A percentile compares a stretch with the other conserved stretches of the same genome.
phyloP scores from a whole-genome alignment of 2,888 invertebrate genomes.

The Drosophila multiciliata region DNA sequence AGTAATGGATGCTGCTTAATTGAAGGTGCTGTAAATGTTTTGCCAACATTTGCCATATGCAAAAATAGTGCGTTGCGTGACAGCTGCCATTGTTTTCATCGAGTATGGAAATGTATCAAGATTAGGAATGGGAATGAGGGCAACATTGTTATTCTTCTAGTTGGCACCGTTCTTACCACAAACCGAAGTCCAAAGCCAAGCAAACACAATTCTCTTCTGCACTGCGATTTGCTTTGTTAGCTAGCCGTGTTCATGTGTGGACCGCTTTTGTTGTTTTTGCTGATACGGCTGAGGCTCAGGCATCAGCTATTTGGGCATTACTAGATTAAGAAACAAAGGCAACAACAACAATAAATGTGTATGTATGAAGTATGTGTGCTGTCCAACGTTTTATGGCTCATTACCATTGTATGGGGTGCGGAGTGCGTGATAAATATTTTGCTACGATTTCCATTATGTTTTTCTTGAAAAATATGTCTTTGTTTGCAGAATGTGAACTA shows the following conservation, averaged over 20 bases:
- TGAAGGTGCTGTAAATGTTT: conserved; percentile 61
- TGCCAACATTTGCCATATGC: conserved; percentile 74
- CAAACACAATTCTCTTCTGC: conserved; percentile 27
- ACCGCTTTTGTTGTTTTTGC: conserved; percentile 7
- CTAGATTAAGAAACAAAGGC: conserved; percentile 76
- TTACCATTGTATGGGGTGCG: conserved; percentile 78
- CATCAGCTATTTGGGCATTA: conserved; percentile 78
- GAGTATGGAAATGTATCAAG: conserved; percentile 43
- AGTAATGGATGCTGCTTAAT: background rate
- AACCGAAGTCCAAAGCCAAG: conserved; percentile 43
- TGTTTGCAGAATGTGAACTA: conserved; percentile 7
- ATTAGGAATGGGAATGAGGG: conserved; percentile 39
- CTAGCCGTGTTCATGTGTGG: conserved; percentile 17
- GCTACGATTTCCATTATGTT: conserved; percentile 69
- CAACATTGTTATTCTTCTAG: conserved; percentile 41
- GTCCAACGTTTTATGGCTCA: conserved; percentile 71
- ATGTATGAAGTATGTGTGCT: conserved; percentile 19
- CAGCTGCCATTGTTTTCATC: conserved; percentile 12
- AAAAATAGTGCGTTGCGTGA: conserved; percentile 50
- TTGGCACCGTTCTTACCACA: conserved; percentile 34
- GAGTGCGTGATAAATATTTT: conserved; percentile 80
- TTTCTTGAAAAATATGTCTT: conserved; percentile 14
- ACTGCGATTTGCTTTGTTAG: conserved; percentile 40
- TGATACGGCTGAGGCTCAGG: conserved; percentile 51
- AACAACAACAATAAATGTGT: conserved; percentile 16